Evolutionary conservation across 1,140 invertebrate species (phyloP).

Genomic region (Glomeris maerens): DNA sequence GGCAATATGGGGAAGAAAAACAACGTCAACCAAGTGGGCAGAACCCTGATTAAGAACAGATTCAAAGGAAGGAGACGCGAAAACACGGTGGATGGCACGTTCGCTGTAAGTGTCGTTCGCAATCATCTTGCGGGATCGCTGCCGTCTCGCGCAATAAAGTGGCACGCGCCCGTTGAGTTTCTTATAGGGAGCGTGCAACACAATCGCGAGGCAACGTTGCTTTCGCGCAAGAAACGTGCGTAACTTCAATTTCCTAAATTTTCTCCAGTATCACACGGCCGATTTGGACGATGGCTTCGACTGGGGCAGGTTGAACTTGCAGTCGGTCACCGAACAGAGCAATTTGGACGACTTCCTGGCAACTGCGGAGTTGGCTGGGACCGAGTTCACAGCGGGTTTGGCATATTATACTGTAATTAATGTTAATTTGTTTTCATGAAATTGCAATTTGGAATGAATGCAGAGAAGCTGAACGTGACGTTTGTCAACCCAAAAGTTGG

Average conservation of each 20-base stretch:
- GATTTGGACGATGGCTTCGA: conserved; percentile 80
- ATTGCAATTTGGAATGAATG: conserved; percentile 3
- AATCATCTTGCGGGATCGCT: conserved; percentile 13
- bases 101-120: conserved; percentile 11
- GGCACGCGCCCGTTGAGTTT: too few relatives aligned
- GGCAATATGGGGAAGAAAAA: conserved; percentile 47
- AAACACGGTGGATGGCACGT: conserved; percentile 16
- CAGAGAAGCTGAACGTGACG: conserved; percentile 75
- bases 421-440: conserved; percentile 2
- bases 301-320: conserved; percentile 72
- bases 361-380: conserved; percentile 82
- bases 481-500: conserved; percentile 48
- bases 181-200: not conserved
- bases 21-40: conserved; percentile 42
- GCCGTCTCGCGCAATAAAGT: too few relatives aligned
- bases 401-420: conserved; percentile 1
- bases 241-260: conserved; percentile 16
- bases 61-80: conserved; percentile 39
- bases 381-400: conserved; percentile 58
- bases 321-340: conserved; percentile 89
- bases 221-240: conserved; percentile 8
- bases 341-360: conserved; percentile 90
- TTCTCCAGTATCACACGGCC: conserved; percentile 62
- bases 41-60: conserved; percentile 58
- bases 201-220: not conserved